Evolutionary conservation across 2,888 invertebrate species (phyloP).

Genomic region (Phortica okadai): DNA sequence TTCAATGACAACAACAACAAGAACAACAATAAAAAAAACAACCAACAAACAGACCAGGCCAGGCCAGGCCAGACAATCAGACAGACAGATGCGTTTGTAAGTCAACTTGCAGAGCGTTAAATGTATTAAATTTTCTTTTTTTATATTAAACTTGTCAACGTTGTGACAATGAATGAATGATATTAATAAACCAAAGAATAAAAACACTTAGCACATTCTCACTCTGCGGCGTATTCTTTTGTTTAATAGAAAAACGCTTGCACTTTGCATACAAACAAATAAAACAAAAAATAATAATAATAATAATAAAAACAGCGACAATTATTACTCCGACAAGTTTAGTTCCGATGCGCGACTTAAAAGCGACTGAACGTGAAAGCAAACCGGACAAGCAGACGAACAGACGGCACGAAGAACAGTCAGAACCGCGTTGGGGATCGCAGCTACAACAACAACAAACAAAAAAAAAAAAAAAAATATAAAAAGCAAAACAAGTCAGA

Average conservation of each 20-base stretch:
- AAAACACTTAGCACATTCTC: neutral
- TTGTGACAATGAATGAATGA: neutral
- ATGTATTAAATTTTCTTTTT: neutral
- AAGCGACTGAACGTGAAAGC: no score
- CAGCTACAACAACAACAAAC: neutral
- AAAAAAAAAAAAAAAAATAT: neutral
- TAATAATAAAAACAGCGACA: neutral
- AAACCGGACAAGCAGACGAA: no score
- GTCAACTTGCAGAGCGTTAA: neutral
- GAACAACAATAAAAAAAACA: neutral
- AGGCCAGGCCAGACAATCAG: no score
- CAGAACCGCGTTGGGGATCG: no score
- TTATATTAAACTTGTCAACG: neutral
- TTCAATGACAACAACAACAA: neutral
- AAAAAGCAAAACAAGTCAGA: neutral
- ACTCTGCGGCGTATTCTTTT: no score
- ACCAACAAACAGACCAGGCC: no score
- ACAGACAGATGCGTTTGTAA: neutral
- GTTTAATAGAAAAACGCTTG: neutral
- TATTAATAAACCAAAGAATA: neutral
- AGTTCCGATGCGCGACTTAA: no score
- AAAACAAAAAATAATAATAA: neutral
- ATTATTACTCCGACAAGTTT: no score
- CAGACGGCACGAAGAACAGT: no score
- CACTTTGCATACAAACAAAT: neutral